Evolutionary conservation across 2,888 invertebrate genomes (phyloP), one percentile per base, ranked within the genome.

Genomic region (Hydrotaea cyrtoneurina): DNA sequence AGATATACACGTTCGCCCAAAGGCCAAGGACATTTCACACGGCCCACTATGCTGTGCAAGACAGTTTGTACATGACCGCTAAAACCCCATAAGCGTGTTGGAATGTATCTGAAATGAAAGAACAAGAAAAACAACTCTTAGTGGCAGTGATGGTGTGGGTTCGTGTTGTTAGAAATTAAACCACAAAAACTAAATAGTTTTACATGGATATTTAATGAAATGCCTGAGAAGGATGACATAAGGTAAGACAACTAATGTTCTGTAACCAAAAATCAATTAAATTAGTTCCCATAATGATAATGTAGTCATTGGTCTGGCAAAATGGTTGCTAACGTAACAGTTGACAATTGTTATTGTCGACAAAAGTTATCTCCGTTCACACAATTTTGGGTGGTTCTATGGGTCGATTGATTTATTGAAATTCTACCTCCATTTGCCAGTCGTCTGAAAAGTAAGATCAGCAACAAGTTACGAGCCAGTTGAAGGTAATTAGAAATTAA

Each of bases 31-130:
- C 98, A 97, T 86, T 96, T 95, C 26, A 98, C 96, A 78, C 98
- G 94, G 26, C 97, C 97, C 84, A 97, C 96, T 86, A 97, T 94
- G 89, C 97, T 98, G 93, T 98, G 98, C 75, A 98, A 93, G 82
- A 98, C 96, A 0, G 98, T 98, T 92, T 98, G 98, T 21, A 98
- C 95, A 92, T 98, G 98, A 13, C 98, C 98, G 92, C 97, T 98
- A 92, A 97, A 97, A 80, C 98, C 98, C 98, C 98, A 98, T 87
- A 98, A 92, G 87, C 97, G 94, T 72, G 98, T 97, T 72, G 98
- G 98, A 88, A 96, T 94, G 92, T 98, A 98, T 80, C 98, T 98
- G 93, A 59, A 94, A 19, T 11, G 23, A 81, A 50, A 31, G 31
- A 31, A 7, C 7, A 31, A 31, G 31, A 31, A 78, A 72, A 36